phyloP scores from a whole-genome alignment of 2,888 invertebrate species.

The Keiferia lycopersicella region DNA sequence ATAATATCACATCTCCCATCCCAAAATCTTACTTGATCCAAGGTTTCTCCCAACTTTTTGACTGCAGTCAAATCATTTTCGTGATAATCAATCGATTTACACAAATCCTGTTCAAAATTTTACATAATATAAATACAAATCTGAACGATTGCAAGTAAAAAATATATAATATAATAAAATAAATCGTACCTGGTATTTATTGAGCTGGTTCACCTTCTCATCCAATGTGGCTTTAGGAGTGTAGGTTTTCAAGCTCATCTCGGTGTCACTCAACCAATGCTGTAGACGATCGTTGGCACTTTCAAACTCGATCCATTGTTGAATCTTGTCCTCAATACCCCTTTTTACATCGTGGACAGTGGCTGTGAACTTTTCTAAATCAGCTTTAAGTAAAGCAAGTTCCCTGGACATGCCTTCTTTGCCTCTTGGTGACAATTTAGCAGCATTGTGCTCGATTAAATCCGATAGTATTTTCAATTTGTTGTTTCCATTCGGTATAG shows the following conservation, averaged over 20 bases:
- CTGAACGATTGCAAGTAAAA: slow-evolving; percentile 24
- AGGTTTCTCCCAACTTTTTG: slow-evolving; percentile 87
- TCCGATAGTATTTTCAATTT: slow-evolving; percentile 89
- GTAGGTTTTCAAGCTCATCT: slow-evolving; percentile 92
- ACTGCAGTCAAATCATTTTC: slow-evolving; percentile 87
- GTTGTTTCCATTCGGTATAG: slow-evolving; percentile 87
- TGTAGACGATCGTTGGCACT: slow-evolving; percentile 90
- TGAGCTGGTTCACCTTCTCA: slow-evolving; percentile 94
- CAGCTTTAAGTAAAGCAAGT: slow-evolving; percentile 88
- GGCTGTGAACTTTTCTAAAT: slow-evolving; percentile 90
- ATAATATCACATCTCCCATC: slow-evolving; percentile 41
- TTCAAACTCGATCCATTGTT: slow-evolving; percentile 96
- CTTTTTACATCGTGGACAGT: slow-evolving; percentile 89
- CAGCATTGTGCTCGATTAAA: slow-evolving; percentile 86
- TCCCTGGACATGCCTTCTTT: slow-evolving; percentile 93
- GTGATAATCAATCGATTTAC: slow-evolving; percentile 87
- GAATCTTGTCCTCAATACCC: slow-evolving; percentile 90
- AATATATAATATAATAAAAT: slow-evolving; percentile 21
- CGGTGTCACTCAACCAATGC: slow-evolving; percentile 92
- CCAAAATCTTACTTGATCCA: slow-evolving; percentile 89
- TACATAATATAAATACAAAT: slow-evolving; percentile 42
- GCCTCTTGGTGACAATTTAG: slow-evolving; percentile 88
- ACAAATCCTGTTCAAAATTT: slow-evolving; percentile 85
- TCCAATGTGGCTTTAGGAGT: slow-evolving; percentile 91
- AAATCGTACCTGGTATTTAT: slow-evolving; percentile 90